Evolutionary conservation across 2,888 invertebrate genomes (phyloP).

Genomic region (Yponomeuta malinellus): DNA sequence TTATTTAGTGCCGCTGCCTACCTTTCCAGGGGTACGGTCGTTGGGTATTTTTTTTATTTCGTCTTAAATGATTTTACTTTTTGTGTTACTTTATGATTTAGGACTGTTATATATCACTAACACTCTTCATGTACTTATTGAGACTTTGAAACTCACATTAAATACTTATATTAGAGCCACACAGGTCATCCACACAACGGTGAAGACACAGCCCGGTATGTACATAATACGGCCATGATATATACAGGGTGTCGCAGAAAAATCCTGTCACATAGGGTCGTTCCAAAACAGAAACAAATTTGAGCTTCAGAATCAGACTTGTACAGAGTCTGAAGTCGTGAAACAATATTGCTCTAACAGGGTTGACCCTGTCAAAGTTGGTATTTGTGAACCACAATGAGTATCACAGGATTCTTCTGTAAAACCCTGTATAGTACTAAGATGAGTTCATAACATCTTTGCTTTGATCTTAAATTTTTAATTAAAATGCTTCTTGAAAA

Average conservation of each 20-base stretch:
- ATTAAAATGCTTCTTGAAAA: not conserved
- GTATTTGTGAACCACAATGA: too few relatives aligned
- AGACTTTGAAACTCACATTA: not conserved
- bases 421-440: not conserved
- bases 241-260: not conserved
- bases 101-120: slow-evolving; percentile 1
- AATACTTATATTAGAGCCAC: not conserved
- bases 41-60: too few relatives aligned
- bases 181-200: slow-evolving; percentile 1
- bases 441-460: slow-evolving; percentile 3
- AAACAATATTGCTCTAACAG: too few relatives aligned
- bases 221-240: not conserved
- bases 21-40: too few relatives aligned
- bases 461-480: not conserved
- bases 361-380: too few relatives aligned
- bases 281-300: too few relatives aligned
- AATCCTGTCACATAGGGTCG: not conserved
- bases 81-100: not conserved
- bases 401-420: not conserved
- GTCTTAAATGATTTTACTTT: not conserved
- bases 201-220: slow-evolving; percentile 5
- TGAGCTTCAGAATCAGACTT: too few relatives aligned
- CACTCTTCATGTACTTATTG: slow-evolving; percentile 1
- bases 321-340: too few relatives aligned
- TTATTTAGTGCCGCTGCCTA: too few relatives aligned